These are phyloP conservation scores for Scarus forsteni DNA, from an alignment of 2,797 vertebrate genomes.

Conservation along the genomic window DNA sequence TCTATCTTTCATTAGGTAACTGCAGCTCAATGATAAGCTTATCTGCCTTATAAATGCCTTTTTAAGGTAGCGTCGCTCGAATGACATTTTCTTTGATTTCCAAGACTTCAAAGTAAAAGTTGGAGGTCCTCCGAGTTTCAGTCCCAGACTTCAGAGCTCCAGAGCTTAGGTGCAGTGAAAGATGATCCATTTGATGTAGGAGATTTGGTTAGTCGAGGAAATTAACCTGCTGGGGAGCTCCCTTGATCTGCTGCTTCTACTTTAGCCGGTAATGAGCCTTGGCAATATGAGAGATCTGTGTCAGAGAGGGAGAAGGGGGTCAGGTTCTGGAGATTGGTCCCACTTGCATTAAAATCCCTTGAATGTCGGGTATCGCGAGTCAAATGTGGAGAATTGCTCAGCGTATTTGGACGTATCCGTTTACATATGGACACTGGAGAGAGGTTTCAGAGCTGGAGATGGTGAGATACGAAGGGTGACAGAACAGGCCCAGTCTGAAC, in stretches of 20 bases:
- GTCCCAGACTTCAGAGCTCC: conserved; percentile 53
- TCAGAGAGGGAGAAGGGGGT: conserved; percentile 34
- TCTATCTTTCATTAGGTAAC: conserved; percentile 66
- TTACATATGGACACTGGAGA: conserved; percentile 23
- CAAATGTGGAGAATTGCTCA: conserved; percentile 24
- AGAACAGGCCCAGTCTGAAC: neutral
- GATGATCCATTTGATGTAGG: conserved; percentile 77
- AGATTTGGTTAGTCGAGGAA: conserved; percentile 77
- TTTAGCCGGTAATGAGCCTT: conserved; percentile 70
- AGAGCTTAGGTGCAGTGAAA: conserved; percentile 72
- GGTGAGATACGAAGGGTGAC: conserved; percentile 16
- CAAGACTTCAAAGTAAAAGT: conserved; percentile 69
- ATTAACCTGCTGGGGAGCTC: conserved; percentile 73
- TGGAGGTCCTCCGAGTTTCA: conserved; percentile 61
- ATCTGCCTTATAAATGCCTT: conserved; percentile 56
- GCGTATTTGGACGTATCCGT: conserved; percentile 28
- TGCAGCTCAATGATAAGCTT: conserved; percentile 68
- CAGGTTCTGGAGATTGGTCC: conserved; percentile 29
- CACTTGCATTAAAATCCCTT: conserved; percentile 33
- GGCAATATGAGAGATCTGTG: conserved; percentile 69
- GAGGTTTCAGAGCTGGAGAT: conserved; percentile 34
- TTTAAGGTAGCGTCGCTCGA: conserved; percentile 53
- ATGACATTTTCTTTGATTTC: conserved; percentile 66
- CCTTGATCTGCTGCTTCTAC: conserved; percentile 75
- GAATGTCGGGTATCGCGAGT: neutral